Evolutionary conservation across 2,888 invertebrate species (phyloP), one percentile per base, ranked within the genome.

Genomic region (Tipula confusa): DNA sequence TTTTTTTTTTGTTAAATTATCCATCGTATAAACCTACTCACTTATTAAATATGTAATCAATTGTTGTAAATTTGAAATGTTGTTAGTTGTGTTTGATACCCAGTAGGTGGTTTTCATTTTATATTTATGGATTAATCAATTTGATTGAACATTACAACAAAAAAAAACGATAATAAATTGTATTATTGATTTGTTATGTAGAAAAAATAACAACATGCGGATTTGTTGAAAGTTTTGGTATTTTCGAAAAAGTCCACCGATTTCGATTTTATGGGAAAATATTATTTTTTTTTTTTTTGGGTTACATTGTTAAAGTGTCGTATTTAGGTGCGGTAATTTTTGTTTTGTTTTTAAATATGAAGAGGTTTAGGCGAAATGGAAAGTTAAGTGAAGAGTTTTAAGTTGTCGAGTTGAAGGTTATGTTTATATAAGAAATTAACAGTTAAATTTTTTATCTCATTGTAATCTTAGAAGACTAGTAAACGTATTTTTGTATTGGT

Each of bases 71-170:
- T 18, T n/a, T 31, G 29, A 31, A 5, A 81, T 29, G 81, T 29
- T 33, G 15, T 29, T 29, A 29, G 29, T 29, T 29, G 15, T 18
- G 24, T 82, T 29, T n/a, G n/a, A 15, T 33, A 82, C 31, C 82
- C 31, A 82, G 33, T 82, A 82, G 64, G 64, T 64, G 64, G 64
- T 31, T 81, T 31, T 29, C 80, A 31, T n/a, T 29, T 18, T 81
- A 29, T 29, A 29, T 81, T 31, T 81, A 31, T 81, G 80, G n/a
- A 31, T 81, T 29, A 31, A 81, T 81, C 31, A 81, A 81, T 31
- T 81, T 81, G 29, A 29, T 29, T 15, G 80, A 81, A 31, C 29
- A 81, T 81, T 81, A n/a, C n/a, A n/a, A n/a, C n/a, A n/a, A n/a
- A n/a, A n/a, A n/a, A n/a, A 80, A 80, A 29, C 29, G 29, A 29